Conservation (phyloP, 2,797 vertebrate genomes). For the Microctenopoma stevenorrisi region DNA sequence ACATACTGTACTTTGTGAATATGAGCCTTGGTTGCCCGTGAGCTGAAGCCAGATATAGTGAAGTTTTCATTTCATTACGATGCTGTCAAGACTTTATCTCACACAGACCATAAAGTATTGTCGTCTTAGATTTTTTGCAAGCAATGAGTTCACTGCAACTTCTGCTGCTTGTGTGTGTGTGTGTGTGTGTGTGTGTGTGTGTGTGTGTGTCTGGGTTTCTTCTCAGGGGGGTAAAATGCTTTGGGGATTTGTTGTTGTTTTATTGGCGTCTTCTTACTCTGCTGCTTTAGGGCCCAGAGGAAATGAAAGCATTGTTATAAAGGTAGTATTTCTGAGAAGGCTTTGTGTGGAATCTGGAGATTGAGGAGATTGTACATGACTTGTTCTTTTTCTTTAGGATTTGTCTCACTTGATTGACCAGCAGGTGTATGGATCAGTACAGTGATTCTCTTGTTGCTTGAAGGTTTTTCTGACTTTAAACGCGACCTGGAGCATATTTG, state of each 20-base stretch:
- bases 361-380: slow-evolving; percentile 3
- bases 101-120: too few species aligned
- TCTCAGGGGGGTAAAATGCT: slow-evolving; percentile 39
- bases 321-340: slow-evolving; percentile 38
- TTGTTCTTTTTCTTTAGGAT: not conserved
- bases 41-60: too few species aligned
- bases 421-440: too few species aligned
- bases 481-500: not conserved
- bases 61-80: too few species aligned
- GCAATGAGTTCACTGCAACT: too few species aligned
- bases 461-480: not conserved
- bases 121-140: too few species aligned
- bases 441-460: not conserved
- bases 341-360: slow-evolving; percentile 32
- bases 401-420: not conserved
- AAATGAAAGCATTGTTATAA: slow-evolving; percentile 71
- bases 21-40: too few species aligned
- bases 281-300: slow-evolving; percentile 63
- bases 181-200: slow-evolving; percentile 15
- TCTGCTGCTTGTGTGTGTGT: too few species aligned
- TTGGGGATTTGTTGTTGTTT: slow-evolving; percentile 57
- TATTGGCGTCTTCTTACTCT: slow-evolving; percentile 64
- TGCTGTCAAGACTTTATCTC: too few species aligned
- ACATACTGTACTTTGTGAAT: too few species aligned
- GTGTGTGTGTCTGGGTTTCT: slow-evolving; percentile 17